A percentile compares a stretch with the other conserved stretches of the same genome.
These are phyloP conservation scores for Accipiter virgatus DNA, from an alignment of 2,113 vertebrate species.

Conservation along the genomic window DNA sequence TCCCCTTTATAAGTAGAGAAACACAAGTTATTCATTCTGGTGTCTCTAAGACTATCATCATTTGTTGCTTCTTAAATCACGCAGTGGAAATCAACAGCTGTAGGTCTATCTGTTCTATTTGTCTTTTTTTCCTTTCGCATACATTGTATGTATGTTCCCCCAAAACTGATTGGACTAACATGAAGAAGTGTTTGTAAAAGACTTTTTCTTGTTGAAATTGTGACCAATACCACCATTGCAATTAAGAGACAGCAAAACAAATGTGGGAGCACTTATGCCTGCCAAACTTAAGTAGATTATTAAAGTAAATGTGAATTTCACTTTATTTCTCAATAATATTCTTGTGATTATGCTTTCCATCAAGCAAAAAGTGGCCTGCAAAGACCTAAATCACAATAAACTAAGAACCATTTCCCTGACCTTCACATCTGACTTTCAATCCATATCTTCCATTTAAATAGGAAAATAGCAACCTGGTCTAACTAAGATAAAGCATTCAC, in stretches of 20 bases:
- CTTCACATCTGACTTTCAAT: conserved; percentile 72
- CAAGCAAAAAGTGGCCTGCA: neutral
- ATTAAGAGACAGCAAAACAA: neutral
- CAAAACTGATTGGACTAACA: neutral
- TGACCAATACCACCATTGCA: neutral
- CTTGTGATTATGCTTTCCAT: neutral
- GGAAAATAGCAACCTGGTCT: conserved; percentile 45
- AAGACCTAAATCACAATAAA: conserved; percentile 16
- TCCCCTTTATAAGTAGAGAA: neutral
- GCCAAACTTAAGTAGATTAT: neutral
- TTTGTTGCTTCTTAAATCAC: neutral
- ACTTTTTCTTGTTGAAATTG: neutral
- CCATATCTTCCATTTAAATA: conserved; percentile 70
- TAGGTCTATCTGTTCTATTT: neutral
- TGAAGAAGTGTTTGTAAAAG: neutral
- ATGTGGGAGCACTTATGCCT: neutral
- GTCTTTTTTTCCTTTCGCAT: neutral
- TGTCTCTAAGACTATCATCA: neutral
- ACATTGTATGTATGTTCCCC: neutral
- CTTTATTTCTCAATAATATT: neutral
- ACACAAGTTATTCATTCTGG: neutral
- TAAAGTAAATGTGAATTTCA: neutral
- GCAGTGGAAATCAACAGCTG: neutral
- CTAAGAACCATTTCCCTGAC: conserved; percentile 55
- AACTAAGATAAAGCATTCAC: conserved; percentile 63